Base-by-base conservation (phyloP, 2,797 vertebrate genomes). In the Limnodromus scolopaceus region DNA sequence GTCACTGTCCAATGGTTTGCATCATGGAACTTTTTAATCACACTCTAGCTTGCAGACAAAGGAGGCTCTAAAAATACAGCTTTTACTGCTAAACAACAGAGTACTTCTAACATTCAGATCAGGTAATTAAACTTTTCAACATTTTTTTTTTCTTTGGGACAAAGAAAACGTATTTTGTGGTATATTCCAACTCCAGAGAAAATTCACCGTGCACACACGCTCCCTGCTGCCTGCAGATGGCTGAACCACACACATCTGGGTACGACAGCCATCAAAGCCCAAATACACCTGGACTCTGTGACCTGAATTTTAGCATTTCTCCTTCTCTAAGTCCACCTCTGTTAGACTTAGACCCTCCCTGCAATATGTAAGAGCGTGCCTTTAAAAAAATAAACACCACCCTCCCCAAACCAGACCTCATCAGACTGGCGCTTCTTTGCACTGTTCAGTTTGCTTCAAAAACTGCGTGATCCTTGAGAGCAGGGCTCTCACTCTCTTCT, bases 1-100 rank as follows among this genome's bases (percentile, higher is more conserved):
- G 66, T 74, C 77, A 27, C 45, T 4, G 46, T 65, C 90, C 90
- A 79, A 66, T 20, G 77, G 72, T 71, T 54, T 58, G 45, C 76
- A 84, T 68, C 89, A 58, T 16, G 34, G 89, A 92, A 82, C 75
- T 76, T 85, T 69, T 84, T 74, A 92, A 93, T 76, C 87, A 72
- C 46, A 75, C 74, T 9, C 23, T 43, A 65, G 72, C 87, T 24
- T 18, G 24, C 39, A 81, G 79, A 90, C 63, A 90, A 74, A 90
- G 64, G 19, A 79, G 49, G 58, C 69, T 88, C 75, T 75, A 88
- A 92, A 97, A 92, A 79, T 23, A 90, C 70, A 93, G 74, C 77
- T 78, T 53, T 17, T 61, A 57, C 81, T 64, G 79, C 82, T 54
- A 1, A 87, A 53, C 76, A 36, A 38, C 0, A 0, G 64, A 61